Base-by-base conservation (phyloP, 2,797 vertebrate genomes). In the Petrocephalus schoutedeni region DNA sequence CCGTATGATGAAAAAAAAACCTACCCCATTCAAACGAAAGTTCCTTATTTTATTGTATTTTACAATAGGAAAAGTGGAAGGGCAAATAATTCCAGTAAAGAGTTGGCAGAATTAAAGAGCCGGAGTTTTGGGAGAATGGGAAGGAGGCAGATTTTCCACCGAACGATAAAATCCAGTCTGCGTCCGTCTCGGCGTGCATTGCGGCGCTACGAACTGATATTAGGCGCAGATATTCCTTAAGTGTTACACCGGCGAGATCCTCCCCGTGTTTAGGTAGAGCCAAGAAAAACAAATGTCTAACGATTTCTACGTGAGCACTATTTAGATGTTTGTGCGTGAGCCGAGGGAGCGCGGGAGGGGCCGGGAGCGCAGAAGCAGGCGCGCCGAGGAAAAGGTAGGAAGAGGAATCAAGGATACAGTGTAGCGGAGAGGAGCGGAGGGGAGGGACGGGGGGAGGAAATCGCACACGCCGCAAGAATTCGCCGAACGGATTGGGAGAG, bases 401-500 rank as follows among this genome's bases (percentile, higher is more conserved):
- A 86, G 49, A 85, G 87, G 83, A 86, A 85, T 71, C 58, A 51
- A 59, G 61, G 58, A 88, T 85, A 71, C 80, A 71, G 57, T 85
- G n/a, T 53, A 85, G 49, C 10, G 61, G 23, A 21, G 67, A 56
- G 53, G 51, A 61, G 59, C 28, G 80, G 49, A 23, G 14, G 57
- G 74, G 53, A 61, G 57, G 80, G 32, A 45, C 59, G 49, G 87
- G 51, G 54, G 59, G 80, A 85, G 80, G 87, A 88, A 57, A 36
- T 71, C 59, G 82, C 82, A 57, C 77, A 53, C 77, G 87, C 87
- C 87, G 77, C 54, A 88, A 57, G 87, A 88, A 84, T 84, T 82
- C 87, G 8, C 14, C 61, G 87, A 88, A 67, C 28, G 61, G 82
- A 74, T 57, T 85, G 61, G 82, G 83, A 74, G 77, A 84, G 77